Conservation (phyloP, 1,140 invertebrate species). For the Halyomorpha halys region DNA sequence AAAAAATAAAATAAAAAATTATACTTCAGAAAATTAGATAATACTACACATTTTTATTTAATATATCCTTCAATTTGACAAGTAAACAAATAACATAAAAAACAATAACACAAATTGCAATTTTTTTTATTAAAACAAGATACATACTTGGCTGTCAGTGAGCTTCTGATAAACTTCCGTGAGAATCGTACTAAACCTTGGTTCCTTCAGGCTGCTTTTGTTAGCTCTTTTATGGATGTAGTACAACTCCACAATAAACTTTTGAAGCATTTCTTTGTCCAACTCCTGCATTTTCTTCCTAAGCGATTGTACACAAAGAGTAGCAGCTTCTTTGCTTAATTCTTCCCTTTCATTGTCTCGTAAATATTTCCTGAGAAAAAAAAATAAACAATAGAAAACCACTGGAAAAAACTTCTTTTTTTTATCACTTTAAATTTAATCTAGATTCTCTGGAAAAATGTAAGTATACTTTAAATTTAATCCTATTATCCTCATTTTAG, state of each 20-base stretch:
- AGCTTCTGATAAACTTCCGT: conserved; percentile 28
- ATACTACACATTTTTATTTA: too few species aligned
- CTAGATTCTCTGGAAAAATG: too few species aligned
- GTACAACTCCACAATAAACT: conserved; percentile 30
- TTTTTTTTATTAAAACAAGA: background rate
- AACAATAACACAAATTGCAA: too few species aligned
- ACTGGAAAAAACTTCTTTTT: too few species aligned
- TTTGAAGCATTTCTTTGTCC: conserved; percentile 25
- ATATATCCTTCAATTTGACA: too few species aligned
- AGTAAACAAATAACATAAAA: too few species aligned
- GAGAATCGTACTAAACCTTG: conserved; percentile 26
- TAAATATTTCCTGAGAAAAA: conserved; percentile 56
- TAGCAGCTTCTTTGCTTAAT: conserved; percentile 60
- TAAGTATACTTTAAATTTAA: too few species aligned
- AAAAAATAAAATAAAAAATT: too few species aligned
- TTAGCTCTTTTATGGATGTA: conserved; percentile 28
- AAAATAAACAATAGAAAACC: conserved; percentile 8
- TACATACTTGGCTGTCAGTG: conserved; percentile 21
- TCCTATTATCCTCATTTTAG: too few species aligned
- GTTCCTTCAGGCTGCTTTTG: conserved; percentile 27
- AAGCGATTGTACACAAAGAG: conserved; percentile 53
- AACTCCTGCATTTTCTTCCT: conserved; percentile 36
- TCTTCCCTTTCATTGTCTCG: conserved; percentile 67
- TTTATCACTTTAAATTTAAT: too few species aligned
- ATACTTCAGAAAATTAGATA: too few species aligned